phyloP scores from a whole-genome alignment of 2,888 invertebrate genomes.

The Spodoptera littoralis region DNA sequence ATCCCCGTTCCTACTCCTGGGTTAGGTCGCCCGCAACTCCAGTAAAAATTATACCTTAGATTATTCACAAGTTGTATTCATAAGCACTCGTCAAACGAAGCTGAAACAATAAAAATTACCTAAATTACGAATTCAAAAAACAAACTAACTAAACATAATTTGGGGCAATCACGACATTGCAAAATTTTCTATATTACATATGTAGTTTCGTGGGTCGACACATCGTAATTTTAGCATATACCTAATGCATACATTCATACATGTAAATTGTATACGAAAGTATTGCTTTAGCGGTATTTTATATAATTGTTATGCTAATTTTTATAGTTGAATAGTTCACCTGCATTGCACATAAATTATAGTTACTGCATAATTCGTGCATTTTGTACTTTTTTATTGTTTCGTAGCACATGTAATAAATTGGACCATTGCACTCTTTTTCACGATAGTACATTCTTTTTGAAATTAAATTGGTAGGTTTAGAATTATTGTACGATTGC shows the following conservation, averaged over 20 bases:
- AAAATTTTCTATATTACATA: constrained; percentile 40
- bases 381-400: constrained; percentile 4
- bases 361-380: constrained; percentile 20
- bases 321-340: constrained; percentile 21
- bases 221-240: constrained; percentile 20
- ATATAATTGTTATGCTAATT: constrained; percentile 38
- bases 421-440: too few species aligned
- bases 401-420: not conserved
- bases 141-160: constrained; percentile 12
- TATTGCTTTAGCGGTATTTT: constrained; percentile 15
- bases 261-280: constrained; percentile 46
- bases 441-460: too few species aligned
- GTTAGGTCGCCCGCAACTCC: too few species aligned
- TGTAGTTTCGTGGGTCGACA: constrained; percentile 21
- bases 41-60: too few species aligned
- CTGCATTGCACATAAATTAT: constrained; percentile 29
- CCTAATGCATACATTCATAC: not conserved
- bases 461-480: too few species aligned
- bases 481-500: too few species aligned
- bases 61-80: too few species aligned
- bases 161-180: constrained; percentile 42
- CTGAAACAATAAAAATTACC: too few species aligned
- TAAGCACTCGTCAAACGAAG: too few species aligned
- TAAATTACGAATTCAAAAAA: too few species aligned
- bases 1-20: too few species aligned